Percentiles rank a stretch among this genome's conserved stretches.
These are phyloP conservation scores for Spilosoma lubricipeda DNA, from an alignment of 2,888 invertebrate genomes.

Conservation along the genomic window DNA sequence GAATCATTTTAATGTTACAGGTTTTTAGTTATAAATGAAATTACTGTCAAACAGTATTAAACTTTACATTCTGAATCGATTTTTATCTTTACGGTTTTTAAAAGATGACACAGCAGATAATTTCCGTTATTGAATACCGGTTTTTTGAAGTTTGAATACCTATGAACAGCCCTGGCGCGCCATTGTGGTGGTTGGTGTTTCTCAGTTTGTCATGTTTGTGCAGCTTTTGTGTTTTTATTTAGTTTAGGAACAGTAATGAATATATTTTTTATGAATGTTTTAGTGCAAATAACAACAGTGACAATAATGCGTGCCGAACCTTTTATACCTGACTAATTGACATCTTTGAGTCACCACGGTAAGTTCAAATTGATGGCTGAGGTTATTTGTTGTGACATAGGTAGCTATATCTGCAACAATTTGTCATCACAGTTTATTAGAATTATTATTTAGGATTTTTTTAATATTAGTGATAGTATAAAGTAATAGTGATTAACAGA, in stretches of 20 bases:
- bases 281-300: constrained; percentile 75
- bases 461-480: constrained; percentile 10
- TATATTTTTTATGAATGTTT: constrained; percentile 77
- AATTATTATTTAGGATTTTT: constrained; percentile 33
- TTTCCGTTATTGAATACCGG: constrained; percentile 49
- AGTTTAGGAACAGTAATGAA: constrained; percentile 73
- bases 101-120: constrained; percentile 3
- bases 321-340: constrained; percentile 80
- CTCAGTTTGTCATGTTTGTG: constrained; percentile 72
- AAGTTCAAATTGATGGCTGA: constrained; percentile 79
- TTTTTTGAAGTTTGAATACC: constrained; percentile 46
- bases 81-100: constrained; percentile 8
- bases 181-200: constrained; percentile 77
- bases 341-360: constrained; percentile 83
- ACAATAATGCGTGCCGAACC: constrained; percentile 85
- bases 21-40: neutral
- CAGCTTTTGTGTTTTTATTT: constrained; percentile 75
- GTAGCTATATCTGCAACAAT: constrained; percentile 70
- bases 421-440: constrained; percentile 67
- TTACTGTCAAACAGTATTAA: neutral
- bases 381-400: constrained; percentile 85
- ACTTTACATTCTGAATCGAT: neutral
- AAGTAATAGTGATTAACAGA: constrained; percentile 3
- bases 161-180: constrained; percentile 69
- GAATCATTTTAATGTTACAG: too few relatives aligned